Evolutionary conservation across 2,113 vertebrate genomes (phyloP).

Genomic region (Tupaia chinensis): DNA sequence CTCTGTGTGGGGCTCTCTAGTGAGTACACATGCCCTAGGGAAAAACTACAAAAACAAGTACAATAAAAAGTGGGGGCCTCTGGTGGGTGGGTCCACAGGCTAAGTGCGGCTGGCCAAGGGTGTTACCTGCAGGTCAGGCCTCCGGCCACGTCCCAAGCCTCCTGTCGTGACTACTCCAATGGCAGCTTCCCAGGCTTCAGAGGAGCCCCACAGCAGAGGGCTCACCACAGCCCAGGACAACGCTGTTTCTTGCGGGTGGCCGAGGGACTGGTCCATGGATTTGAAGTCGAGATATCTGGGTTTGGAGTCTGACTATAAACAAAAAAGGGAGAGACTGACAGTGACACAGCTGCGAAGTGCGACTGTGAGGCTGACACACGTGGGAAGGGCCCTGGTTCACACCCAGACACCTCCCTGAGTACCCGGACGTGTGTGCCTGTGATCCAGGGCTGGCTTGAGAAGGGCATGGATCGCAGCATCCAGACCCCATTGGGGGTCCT

Average conservation of each 20-base stretch:
- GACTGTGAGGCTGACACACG: too few relatives aligned
- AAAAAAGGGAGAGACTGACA: neutral
- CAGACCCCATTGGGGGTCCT: too few relatives aligned
- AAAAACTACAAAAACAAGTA: too few relatives aligned
- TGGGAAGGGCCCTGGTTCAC: too few relatives aligned
- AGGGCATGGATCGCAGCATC: too few relatives aligned
- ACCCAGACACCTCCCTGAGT: too few relatives aligned
- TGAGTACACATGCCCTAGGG: too few relatives aligned
- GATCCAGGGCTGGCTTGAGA: too few relatives aligned
- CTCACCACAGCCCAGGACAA: rapidly evolving
- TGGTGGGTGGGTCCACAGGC: neutral
- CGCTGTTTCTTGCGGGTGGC: neutral
- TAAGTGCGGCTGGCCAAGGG: neutral
- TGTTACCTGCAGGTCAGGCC: neutral
- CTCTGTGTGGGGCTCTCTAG: too few relatives aligned
- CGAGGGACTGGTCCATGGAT: neutral
- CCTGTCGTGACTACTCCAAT: rapidly evolving
- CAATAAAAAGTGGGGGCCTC: neutral
- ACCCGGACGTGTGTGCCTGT: too few relatives aligned
- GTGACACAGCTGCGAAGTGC: too few relatives aligned
- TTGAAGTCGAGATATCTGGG: neutral
- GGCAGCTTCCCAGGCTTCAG: neutral
- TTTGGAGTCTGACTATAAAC: neutral
- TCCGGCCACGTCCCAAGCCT: neutral
- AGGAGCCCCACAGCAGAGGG: rapidly evolving